A percentile compares a stretch with the other conserved stretches of the same genome.
Conservation (phyloP, 2,888 invertebrate species). For the Dendrolimus houi region DNA sequence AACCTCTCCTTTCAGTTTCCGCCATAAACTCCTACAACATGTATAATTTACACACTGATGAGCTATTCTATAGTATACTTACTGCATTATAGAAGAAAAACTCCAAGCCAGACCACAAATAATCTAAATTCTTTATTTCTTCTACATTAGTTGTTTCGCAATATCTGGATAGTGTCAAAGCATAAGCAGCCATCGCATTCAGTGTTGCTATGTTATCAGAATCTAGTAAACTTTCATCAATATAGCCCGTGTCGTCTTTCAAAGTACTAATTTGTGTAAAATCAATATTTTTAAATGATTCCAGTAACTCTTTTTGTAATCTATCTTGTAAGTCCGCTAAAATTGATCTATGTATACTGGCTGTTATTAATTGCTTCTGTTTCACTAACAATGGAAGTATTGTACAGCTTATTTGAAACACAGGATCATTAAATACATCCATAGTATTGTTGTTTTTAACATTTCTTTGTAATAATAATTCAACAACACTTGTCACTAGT, state of each 20-base stretch:
- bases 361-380: conserved; percentile 53
- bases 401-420: conserved; percentile 58
- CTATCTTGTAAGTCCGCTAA: conserved; percentile 61
- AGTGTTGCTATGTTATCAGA: conserved; percentile 45
- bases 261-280: conserved; percentile 32
- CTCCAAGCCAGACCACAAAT: conserved; percentile 49
- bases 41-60: no score
- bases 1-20: no score
- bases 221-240: conserved; percentile 39
- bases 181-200: conserved; percentile 60
- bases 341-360: conserved; percentile 50
- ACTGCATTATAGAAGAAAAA: conserved; percentile 57
- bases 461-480: conserved; percentile 40
- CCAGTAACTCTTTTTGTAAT: conserved; percentile 44
- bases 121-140: conserved; percentile 51
- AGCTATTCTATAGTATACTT: conserved; percentile 25
- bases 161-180: conserved; percentile 53
- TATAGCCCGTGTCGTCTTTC: conserved; percentile 24
- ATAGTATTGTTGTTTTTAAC: conserved; percentile 30
- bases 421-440: conserved; percentile 47
- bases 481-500: conserved; percentile 52
- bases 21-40: no score
- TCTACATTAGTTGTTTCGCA: conserved; percentile 49
- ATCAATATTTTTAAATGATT: conserved; percentile 52
- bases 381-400: conserved; percentile 57